These are phyloP conservation scores for Argynnis bischoffii DNA, from an alignment of 2,888 invertebrate genomes.

Conservation along the genomic window DNA sequence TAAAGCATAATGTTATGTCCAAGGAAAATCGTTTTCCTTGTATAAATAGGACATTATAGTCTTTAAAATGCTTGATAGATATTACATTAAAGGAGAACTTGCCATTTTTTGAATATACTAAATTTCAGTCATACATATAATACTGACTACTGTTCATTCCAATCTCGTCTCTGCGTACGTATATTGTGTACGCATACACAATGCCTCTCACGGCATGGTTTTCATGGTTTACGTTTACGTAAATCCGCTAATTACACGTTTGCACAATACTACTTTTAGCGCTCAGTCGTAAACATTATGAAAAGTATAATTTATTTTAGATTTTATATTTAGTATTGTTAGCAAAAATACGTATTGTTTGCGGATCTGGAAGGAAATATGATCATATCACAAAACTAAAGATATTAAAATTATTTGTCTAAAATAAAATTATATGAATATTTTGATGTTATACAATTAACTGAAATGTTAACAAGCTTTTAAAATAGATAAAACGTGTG, in stretches of 20 bases:
- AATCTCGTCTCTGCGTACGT: conserved; percentile 18
- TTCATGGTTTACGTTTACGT: conserved; percentile 78
- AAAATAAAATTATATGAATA: neutral
- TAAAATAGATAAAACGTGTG: too few relatives aligned
- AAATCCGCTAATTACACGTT: conserved; percentile 71
- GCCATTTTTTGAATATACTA: neutral
- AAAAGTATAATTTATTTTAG: conserved; percentile 37
- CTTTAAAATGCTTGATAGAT: too few relatives aligned
- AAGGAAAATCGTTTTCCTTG: too few relatives aligned
- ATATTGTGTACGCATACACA: conserved; percentile 53
- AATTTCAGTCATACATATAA: neutral
- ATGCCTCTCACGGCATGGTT: conserved; percentile 75
- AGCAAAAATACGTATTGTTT: conserved; percentile 8
- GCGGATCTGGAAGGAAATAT: conserved; percentile 8
- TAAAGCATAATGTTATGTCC: too few relatives aligned
- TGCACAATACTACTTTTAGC: conserved; percentile 62
- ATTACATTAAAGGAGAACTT: too few relatives aligned
- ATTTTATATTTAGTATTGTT: conserved; percentile 20
- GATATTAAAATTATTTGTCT: neutral
- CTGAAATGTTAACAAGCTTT: too few relatives aligned
- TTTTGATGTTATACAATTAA: too few relatives aligned
- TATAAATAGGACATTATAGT: too few relatives aligned
- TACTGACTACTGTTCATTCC: conserved; percentile 13
- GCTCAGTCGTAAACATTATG: conserved; percentile 49
- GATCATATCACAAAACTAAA: neutral